Percentiles rank a stretch among this genome's conserved stretches.
These are phyloP conservation scores for Leptoteleia sp. DNA, from an alignment of 1,140 invertebrate species.

Conservation along the genomic window DNA sequence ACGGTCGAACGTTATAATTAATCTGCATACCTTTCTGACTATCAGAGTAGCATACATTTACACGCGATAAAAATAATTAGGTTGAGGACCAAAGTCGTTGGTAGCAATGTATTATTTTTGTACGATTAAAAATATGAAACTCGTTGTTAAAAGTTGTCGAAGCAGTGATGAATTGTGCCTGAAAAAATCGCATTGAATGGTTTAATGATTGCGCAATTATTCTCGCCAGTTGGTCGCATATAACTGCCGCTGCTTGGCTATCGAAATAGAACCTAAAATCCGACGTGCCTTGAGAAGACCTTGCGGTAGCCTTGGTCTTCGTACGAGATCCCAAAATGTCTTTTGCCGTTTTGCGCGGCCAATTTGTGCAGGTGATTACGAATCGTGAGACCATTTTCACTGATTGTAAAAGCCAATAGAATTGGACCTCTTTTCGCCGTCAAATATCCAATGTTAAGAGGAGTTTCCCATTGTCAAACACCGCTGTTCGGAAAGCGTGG, in stretches of 20 bases:
- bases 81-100: too few species aligned
- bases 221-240: neutral
- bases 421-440: constrained; percentile 76
- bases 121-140: constrained; percentile 1
- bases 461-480: constrained; percentile 86
- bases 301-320: neutral
- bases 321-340: constrained; percentile 81
- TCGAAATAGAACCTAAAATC: constrained; percentile 40
- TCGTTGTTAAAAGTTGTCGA: constrained; percentile 20
- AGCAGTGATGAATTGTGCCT: constrained; percentile 16
- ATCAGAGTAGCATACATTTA: too few species aligned
- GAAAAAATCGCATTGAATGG: constrained; percentile 1
- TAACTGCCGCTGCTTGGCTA: constrained; percentile 10
- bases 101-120: too few species aligned
- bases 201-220: constrained; percentile 5
- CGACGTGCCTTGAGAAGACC: constrained; percentile 18
- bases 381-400: constrained; percentile 73
- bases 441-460: constrained; percentile 79
- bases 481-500: constrained; percentile 85
- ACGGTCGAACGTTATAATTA: too few species aligned
- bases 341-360: constrained; percentile 80
- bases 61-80: too few species aligned
- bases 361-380: constrained; percentile 81
- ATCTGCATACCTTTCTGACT: too few species aligned
- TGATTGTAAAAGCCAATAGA: constrained; percentile 69